Base-by-base conservation (phyloP, 2,797 vertebrate genomes). In the Lagorchestes hirsutus region DNA sequence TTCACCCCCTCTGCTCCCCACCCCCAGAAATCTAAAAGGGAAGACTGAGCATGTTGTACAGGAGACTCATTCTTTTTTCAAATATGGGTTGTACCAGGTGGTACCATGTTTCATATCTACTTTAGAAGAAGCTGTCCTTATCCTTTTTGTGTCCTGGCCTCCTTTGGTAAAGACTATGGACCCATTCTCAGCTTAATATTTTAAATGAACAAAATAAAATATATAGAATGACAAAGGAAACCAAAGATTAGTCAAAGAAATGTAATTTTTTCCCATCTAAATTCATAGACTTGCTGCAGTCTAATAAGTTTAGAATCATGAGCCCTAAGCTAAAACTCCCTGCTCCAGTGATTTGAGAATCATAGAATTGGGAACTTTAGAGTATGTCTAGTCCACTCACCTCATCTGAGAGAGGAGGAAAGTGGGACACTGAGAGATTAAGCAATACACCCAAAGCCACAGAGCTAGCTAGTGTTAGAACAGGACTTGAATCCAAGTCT, bases 121-220 rank as follows among this genome's bases (percentile, higher is more conserved):
- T n/a, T 24, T 18, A 40, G 18, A 8, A 62, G 13, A 34, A 62
- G 31, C 31, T 62, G 31, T 34, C 59, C 59, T 14, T 62, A 74
- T 1, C 1, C 67, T 74, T 40, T 74, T 74, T 24, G n/a, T 74
- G 11, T 62, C 31, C 59, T 14, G 12, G 12, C 31, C 31, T 34
- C 59, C 4, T 62, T 34, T 62, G 12, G 12, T 62, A 31, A 34
- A 62, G 31, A 34, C 13, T 62, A 34, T 14, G 13, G 13, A 10
- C n/a, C 67, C n/a, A n/a, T 22, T 74, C 8, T 40, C n/a, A 74
- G 67, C 18, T 9, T 40, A 40, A 74, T n/a, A 74, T 74, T 74
- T 74, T 74, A 74, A 74, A 40, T 74, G n/a, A 74, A 74, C n/a
- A 67, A 67, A 67, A 67, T 74, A 74, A 74, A 74, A 74, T 74